phyloP scores from a whole-genome alignment of 2,797 vertebrate genomes.

The Thripadectes ignobilis region DNA sequence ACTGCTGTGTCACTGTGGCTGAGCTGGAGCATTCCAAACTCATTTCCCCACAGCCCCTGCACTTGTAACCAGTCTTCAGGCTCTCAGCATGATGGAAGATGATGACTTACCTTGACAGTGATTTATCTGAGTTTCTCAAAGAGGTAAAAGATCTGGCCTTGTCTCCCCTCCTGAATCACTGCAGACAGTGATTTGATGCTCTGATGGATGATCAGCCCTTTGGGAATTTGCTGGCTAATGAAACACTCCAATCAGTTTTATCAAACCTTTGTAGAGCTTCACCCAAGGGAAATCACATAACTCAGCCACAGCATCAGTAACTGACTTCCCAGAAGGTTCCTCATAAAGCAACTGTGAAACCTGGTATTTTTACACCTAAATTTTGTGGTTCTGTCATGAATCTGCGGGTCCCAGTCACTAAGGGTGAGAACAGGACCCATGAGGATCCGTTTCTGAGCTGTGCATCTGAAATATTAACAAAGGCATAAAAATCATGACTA shows the following conservation, averaged over 20 bases:
- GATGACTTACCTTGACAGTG: neutral
- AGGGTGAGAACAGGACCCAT: neutral
- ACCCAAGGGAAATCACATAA: neutral
- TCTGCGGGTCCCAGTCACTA: accelerated
- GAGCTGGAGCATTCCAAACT: neutral
- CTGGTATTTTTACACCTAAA: neutral
- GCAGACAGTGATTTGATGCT: neutral
- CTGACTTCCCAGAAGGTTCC: neutral
- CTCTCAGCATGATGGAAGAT: neutral
- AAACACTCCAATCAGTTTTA: neutral
- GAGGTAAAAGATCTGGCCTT: neutral
- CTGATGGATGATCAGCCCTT: neutral
- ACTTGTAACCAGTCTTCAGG: neutral
- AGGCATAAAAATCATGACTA: neutral
- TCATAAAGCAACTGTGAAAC: neutral
- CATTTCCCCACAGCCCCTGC: neutral
- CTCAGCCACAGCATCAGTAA: neutral
- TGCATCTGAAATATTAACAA: neutral
- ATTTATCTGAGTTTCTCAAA: neutral
- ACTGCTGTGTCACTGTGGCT: accelerated
- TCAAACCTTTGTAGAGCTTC: neutral
- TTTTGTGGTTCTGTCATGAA: neutral
- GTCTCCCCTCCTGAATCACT: neutral
- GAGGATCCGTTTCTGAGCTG: neutral
- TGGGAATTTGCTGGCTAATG: neutral